phyloP scores from a whole-genome alignment of 2,888 invertebrate species.

The Notodonta dromedarius region DNA sequence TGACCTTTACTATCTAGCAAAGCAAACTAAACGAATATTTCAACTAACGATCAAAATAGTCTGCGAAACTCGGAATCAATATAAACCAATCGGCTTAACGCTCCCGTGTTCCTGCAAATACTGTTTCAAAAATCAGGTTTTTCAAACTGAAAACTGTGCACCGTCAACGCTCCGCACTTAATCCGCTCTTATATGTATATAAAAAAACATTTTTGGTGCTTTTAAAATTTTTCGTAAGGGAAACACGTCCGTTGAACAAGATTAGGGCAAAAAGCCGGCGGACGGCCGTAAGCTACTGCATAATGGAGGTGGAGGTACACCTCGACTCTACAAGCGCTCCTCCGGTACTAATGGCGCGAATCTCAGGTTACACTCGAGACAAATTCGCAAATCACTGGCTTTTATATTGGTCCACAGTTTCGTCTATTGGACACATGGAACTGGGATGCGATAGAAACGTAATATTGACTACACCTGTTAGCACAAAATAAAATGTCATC shows the following conservation, averaged over 20 bases:
- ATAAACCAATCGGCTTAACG: slow-evolving; percentile 23
- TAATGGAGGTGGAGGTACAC: slow-evolving; percentile 47
- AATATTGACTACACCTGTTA: too few relatives aligned
- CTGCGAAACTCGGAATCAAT: not conserved
- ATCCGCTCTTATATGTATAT: not conserved
- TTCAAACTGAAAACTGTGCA: slow-evolving; percentile 9
- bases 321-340: slow-evolving; percentile 34
- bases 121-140: slow-evolving; percentile 12
- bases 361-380: slow-evolving; percentile 28
- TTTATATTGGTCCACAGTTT: too few relatives aligned
- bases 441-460: too few relatives aligned
- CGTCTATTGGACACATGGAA: too few relatives aligned
- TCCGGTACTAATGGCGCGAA: slow-evolving; percentile 15
- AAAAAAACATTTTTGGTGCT: slow-evolving; percentile 21
- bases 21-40: not conserved
- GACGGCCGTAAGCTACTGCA: slow-evolving; percentile 54
- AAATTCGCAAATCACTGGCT: too few relatives aligned
- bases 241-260: slow-evolving; percentile 58
- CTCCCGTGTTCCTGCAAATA: slow-evolving; percentile 15
- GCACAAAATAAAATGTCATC: too few relatives aligned
- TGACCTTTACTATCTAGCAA: slow-evolving; percentile 4
- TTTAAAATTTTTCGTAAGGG: slow-evolving; percentile 51
- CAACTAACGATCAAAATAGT: not conserved
- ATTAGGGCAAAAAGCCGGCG: slow-evolving; percentile 54
- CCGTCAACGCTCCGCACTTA: slow-evolving; percentile 37